Evolutionary conservation across 2,797 vertebrate genomes (phyloP).

Genomic region (Tamandua tetradactyla): DNA sequence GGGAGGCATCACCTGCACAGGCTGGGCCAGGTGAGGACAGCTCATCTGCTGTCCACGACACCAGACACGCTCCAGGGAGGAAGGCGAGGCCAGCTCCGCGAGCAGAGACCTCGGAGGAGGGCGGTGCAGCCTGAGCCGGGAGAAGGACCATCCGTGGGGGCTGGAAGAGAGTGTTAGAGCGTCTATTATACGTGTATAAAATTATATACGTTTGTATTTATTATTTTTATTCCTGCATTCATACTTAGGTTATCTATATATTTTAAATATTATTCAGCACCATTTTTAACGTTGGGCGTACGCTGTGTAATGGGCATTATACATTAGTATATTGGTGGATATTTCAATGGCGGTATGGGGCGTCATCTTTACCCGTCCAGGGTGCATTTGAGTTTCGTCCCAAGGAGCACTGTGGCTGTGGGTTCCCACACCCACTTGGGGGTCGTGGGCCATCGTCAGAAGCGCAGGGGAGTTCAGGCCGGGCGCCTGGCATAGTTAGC

Average conservation of each 20-base stretch:
- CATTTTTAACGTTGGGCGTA: fast-evolving
- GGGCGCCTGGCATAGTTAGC: not conserved
- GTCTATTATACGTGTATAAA: not conserved
- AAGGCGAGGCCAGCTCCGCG: too few relatives aligned
- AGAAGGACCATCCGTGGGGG: fast-evolving
- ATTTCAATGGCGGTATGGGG: too few relatives aligned
- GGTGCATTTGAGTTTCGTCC: not conserved
- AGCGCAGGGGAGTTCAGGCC: fast-evolving
- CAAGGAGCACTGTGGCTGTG: not conserved
- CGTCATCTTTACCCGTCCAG: not conserved
- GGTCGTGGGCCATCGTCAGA: not conserved
- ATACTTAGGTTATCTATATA: too few relatives aligned
- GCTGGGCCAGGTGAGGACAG: too few relatives aligned
- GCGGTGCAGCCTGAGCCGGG: too few relatives aligned
- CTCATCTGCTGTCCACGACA: fast-evolving
- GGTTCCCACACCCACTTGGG: not conserved
- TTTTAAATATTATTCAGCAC: not conserved
- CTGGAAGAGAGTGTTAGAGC: too few relatives aligned
- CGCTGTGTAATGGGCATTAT: not conserved
- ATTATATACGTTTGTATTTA: too few relatives aligned
- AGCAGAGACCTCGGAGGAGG: fast-evolving
- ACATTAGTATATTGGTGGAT: not conserved
- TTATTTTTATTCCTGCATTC: too few relatives aligned
- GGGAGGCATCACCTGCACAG: not conserved
- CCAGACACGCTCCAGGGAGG: too few relatives aligned